Base-by-base conservation (phyloP, 2,888 invertebrate genomes). In the Drosophila quasianomalipes region DNA sequence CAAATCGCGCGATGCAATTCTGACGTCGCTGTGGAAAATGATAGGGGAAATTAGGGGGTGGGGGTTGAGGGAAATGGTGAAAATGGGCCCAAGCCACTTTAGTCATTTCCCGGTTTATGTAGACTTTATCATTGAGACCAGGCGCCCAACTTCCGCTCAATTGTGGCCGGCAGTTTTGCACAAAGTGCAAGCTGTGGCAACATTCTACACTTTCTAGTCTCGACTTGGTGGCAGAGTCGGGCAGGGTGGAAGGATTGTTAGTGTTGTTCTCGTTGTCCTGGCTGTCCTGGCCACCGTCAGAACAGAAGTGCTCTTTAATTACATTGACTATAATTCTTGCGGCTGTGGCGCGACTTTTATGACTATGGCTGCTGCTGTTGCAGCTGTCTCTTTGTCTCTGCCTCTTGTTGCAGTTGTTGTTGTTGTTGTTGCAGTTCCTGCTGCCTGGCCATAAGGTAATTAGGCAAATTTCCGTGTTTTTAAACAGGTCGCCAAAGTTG, bases 391-490 rank as follows among this genome's bases (percentile, higher is more conserved):
- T 39, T 65, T 47, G 47, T 26, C 26, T 39, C 33, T 58, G 30
- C 57, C 52, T 62, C 63, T 53, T 61, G 61, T 59, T 67, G 69
- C 77, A 4, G 12, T 12, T 44, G 44, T 44, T 16, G 16, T 85
- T 41, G 30, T 88, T 47, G n/a, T 5, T 12, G 62, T 39, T 66
- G 51, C 31, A 64, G 33, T 59, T 64, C 64, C 61, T 64, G 59
- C 54, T 63, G 72, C 87, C 10, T 41, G 84, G 80, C 89, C 81
- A 85, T 81, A 88, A 83, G 85, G 90, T 91, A 91, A 91, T 91
- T 91, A 91, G 92, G 85, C 81, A 85, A 91, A 91, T 91, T 87
- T 91, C 90, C 91, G 87, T 79, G 68, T 81, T 91, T 90, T 90
- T 72, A 89, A 90, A 85, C 85, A 81, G 87, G 82, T 90, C 80